Evolutionary conservation across 2,797 vertebrate species (phyloP).

Genomic region (Tragopan temminckii): DNA sequence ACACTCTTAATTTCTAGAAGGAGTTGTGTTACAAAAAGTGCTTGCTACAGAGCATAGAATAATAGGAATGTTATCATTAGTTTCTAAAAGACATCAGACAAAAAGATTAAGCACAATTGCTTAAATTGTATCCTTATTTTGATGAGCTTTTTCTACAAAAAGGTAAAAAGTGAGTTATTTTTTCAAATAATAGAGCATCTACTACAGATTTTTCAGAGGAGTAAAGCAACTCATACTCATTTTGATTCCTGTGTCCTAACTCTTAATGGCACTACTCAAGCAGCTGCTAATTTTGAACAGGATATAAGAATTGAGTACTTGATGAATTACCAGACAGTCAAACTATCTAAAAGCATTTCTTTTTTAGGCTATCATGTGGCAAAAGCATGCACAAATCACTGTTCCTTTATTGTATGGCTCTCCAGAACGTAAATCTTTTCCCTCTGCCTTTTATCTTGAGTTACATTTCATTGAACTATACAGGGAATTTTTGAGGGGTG

Average conservation of each 20-base stretch:
- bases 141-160: neutral
- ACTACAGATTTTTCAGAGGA: neutral
- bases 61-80: neutral
- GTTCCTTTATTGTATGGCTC: neutral
- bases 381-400: slow-evolving; percentile 22
- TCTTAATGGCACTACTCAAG: neutral
- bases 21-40: neutral
- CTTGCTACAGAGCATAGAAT: neutral
- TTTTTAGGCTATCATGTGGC: slow-evolving; percentile 9
- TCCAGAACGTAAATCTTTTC: neutral
- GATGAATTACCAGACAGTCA: slow-evolving; percentile 21
- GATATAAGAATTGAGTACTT: neutral
- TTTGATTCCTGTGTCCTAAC: neutral
- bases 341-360: slow-evolving; percentile 15
- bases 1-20: neutral
- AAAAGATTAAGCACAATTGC: neutral
- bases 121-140: neutral
- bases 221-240: neutral
- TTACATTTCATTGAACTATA: slow-evolving; percentile 21
- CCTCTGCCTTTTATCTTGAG: slow-evolving; percentile 50
- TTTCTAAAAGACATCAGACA: neutral
- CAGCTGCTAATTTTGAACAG: slow-evolving; percentile 17
- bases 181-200: neutral
- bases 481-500: neutral
- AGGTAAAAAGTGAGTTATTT: neutral